phyloP scores from a whole-genome alignment of 2,888 invertebrate species.

The Chrysolina oricalcia region DNA sequence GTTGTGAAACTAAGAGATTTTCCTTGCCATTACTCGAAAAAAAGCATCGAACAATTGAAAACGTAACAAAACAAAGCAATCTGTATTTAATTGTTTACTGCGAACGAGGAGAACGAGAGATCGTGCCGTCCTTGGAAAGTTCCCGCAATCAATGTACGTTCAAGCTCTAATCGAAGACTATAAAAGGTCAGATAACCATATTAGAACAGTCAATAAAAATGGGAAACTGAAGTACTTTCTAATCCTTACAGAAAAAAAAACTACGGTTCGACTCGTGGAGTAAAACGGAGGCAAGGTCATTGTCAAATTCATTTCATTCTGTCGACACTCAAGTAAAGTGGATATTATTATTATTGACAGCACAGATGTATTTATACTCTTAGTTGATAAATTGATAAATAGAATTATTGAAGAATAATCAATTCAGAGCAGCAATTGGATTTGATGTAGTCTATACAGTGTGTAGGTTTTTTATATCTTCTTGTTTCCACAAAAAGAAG shows the following conservation, averaged over 20 bases:
- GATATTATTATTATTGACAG: background rate
- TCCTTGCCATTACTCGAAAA: background rate
- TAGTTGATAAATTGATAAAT: no score
- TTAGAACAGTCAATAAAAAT: background rate
- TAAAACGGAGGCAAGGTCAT: background rate
- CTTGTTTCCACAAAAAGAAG: no score
- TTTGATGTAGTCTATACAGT: no score
- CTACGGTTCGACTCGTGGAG: background rate
- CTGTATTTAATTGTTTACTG: background rate
- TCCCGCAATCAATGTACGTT: background rate
- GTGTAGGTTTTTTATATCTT: no score
- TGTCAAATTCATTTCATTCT: background rate
- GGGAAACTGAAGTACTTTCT: background rate
- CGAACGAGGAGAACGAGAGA: background rate
- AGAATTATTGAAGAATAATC: no score
- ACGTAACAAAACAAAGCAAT: background rate
- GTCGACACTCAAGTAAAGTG: background rate
- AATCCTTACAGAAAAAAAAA: background rate
- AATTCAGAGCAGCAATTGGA: no score
- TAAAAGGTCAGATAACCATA: background rate
- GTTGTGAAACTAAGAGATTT: background rate
- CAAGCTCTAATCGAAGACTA: background rate
- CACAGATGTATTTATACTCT: no score
- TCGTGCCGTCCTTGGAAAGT: constrained; percentile 1
- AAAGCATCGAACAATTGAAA: background rate